A percentile compares a stretch with the other conserved stretches of the same genome.
Evolutionary conservation across 1,140 invertebrate species (phyloP).

Genomic region (Laupala kohalensis): DNA sequence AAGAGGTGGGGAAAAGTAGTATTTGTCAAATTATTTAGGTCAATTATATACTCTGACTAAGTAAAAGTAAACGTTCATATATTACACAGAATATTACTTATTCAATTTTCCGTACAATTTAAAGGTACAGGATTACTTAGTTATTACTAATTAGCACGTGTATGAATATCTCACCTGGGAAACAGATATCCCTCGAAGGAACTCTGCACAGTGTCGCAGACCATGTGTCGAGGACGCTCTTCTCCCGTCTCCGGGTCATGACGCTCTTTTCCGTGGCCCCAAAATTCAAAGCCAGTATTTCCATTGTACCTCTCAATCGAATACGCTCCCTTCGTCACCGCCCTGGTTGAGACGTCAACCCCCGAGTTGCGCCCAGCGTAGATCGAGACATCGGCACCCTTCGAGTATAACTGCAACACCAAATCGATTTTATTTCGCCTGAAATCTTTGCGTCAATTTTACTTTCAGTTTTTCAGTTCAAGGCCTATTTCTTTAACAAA

Average conservation of each 20-base stretch:
- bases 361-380: neutral
- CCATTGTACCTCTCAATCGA: neutral
- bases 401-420: neutral
- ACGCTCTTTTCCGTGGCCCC: neutral
- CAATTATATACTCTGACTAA: too few relatives aligned
- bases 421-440: too few relatives aligned
- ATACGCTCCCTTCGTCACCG: neutral
- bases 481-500: too few relatives aligned
- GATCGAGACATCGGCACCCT: neutral
- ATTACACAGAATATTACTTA: too few relatives aligned
- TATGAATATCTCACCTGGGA: neutral
- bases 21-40: too few relatives aligned
- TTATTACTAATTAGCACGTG: too few relatives aligned
- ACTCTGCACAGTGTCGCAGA: neutral
- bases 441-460: too few relatives aligned
- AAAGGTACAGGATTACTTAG: too few relatives aligned
- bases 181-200: neutral
- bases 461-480: too few relatives aligned
- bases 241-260: neutral
- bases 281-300: neutral
- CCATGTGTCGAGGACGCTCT: neutral
- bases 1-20: too few relatives aligned
- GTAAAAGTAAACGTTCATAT: too few relatives aligned
- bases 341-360: neutral
- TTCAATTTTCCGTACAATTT: too few relatives aligned